Percentiles rank a stretch among this genome's conserved stretches.
These are phyloP conservation scores for Platycheirus rosarum DNA, from an alignment of 2,888 invertebrate genomes.

Conservation along the genomic window DNA sequence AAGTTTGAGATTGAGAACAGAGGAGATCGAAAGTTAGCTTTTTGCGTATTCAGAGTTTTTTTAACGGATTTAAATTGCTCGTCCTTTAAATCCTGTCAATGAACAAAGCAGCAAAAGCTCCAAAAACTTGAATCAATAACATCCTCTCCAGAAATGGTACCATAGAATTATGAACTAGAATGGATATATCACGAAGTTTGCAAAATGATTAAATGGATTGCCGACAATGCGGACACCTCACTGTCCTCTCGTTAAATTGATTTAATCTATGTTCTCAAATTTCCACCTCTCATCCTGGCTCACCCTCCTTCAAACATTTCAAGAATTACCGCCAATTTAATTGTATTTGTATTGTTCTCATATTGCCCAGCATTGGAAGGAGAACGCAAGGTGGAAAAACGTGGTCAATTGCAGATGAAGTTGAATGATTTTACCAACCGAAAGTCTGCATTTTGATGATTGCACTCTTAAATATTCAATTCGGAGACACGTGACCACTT, in stretches of 20 bases:
- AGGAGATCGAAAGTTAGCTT: conserved; percentile 28
- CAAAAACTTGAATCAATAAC: too few relatives aligned
- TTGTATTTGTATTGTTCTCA: conserved; percentile 42
- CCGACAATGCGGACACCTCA: conserved; percentile 33
- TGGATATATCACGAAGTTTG: conserved; percentile 22
- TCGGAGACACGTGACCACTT: conserved; percentile 55
- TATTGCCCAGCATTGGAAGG: not conserved
- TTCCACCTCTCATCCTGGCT: conserved; percentile 18
- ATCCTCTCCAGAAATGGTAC: too few relatives aligned
- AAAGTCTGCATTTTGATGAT: conserved; percentile 32
- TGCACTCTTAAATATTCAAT: not conserved
- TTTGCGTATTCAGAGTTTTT: too few relatives aligned
- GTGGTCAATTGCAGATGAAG: conserved; percentile 11
- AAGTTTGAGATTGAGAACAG: not conserved
- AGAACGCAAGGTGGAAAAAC: not conserved
- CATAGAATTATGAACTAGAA: too few relatives aligned
- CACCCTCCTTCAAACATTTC: not conserved
- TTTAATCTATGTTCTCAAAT: conserved; percentile 51
- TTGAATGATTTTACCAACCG: conserved; percentile 29
- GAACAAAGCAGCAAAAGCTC: too few relatives aligned
- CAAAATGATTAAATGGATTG: conserved; percentile 65
- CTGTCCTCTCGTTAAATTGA: not conserved
- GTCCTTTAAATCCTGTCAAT: too few relatives aligned
- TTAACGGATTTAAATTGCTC: too few relatives aligned
- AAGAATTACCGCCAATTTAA: conserved; percentile 41